Base-by-base conservation (phyloP, 2,113 vertebrate genomes). In the Oncorhynchus masou region DNA sequence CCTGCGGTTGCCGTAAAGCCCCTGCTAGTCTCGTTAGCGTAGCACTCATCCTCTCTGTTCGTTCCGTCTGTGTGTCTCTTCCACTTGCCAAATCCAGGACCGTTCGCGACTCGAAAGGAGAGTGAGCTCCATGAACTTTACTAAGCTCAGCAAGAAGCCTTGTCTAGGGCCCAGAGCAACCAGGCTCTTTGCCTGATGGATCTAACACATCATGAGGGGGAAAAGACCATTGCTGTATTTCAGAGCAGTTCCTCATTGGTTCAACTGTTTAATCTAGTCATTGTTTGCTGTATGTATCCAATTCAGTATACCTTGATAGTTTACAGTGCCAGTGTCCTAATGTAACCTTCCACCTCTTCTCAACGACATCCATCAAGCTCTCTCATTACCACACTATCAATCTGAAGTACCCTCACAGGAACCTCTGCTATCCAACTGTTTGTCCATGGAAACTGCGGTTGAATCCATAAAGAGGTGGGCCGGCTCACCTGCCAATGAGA, bases 1-100 rank as follows among this genome's bases (percentile, higher is more conserved):
- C 19, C 19, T 20, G 54, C 4, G 3, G 54, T 20, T 57, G 67
- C 20, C 7, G 31, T 19, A 27, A 54, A 19, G 60, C 82, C 72
- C 76, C 70, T 62, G 20, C 70, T 27, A 69, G 74, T 81, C 84
- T 88, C 29, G 25, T 81, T 76, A 77, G 62, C 77, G 77, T 15
- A 13, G 12, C 8, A 24, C 29, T 76, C 79, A 66, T 82, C 78
- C 76, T 83, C 54, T 86, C 84, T 79, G 80, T 85, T 81, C 79
- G 83, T 67, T 64, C 57, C 45, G 27, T 70, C 31, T 81, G 68
- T 77, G 31, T 66, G 34, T 77, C 49, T 85, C 66, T 74, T 70
- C 24, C 71, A 45, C 76, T 68, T 85, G 85, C 81, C 81, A 86
- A 81, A 77, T 79, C 76, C 84, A 75, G 80, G 81, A 81, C 80